Evolutionary conservation across 2,888 invertebrate genomes (phyloP).

Genomic region (Nasonovia ribisnigri): DNA sequence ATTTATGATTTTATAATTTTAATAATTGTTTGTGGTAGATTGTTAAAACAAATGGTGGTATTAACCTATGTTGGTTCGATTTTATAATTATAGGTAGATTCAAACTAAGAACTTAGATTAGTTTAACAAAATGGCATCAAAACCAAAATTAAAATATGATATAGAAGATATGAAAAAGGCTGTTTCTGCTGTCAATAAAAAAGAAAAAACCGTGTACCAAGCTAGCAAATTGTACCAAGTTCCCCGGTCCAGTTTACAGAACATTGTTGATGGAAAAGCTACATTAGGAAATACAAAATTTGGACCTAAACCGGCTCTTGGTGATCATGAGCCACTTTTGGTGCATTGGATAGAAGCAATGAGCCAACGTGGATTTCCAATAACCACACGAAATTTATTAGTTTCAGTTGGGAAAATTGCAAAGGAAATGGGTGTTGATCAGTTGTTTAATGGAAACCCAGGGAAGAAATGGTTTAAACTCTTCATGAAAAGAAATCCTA

Average conservation of each 20-base stretch:
- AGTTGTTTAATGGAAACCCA: conserved; percentile 3
- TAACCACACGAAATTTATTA: background rate
- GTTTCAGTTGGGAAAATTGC: background rate
- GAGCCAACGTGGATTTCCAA: background rate
- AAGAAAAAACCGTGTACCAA: background rate
- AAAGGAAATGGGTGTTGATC: background rate
- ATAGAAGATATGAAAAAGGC: background rate
- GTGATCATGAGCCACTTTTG: background rate
- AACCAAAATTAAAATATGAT: background rate
- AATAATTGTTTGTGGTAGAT: no score
- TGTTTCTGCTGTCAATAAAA: background rate
- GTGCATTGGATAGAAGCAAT: background rate
- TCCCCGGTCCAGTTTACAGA: background rate
- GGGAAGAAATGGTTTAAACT: background rate
- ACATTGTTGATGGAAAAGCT: background rate
- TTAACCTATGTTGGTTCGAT: background rate
- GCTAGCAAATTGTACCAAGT: background rate
- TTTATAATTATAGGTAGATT: background rate
- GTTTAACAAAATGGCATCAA: background rate
- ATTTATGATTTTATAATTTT: no score
- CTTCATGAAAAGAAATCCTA: background rate
- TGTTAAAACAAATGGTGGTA: background rate
- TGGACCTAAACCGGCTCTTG: background rate
- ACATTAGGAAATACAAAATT: background rate
- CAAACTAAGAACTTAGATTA: background rate